Evolutionary conservation across 2,113 vertebrate genomes (phyloP).

Genomic region (Harpagus bidentatus): DNA sequence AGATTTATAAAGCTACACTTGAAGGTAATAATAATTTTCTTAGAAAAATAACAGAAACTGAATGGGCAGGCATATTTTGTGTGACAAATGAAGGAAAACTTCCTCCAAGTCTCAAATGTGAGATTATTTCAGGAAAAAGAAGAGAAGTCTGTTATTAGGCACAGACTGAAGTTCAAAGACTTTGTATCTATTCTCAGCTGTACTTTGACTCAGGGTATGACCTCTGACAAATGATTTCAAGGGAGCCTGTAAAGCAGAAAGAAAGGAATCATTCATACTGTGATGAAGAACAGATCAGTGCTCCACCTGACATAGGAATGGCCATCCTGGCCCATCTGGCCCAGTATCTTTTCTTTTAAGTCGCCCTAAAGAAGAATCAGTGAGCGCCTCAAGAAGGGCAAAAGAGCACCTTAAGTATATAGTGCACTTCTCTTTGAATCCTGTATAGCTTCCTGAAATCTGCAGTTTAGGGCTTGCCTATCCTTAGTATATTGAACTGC

Average conservation of each 20-base stretch:
- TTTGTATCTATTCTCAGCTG: conserved; percentile 2
- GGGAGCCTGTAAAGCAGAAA: not conserved
- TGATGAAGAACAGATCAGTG: not conserved
- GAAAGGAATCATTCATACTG: not conserved
- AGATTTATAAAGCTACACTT: not conserved
- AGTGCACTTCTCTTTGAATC: not conserved
- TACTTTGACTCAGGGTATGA: not conserved
- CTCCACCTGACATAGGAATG: not conserved
- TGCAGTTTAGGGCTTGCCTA: not conserved
- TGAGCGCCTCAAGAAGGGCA: not conserved
- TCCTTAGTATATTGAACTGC: not conserved
- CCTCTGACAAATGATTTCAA: conserved; percentile 12
- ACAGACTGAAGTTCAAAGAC: not conserved
- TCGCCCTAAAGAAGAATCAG: not conserved
- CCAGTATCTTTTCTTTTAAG: not conserved
- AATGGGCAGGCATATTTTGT: not conserved
- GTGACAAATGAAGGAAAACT: not conserved
- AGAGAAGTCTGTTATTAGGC: not conserved
- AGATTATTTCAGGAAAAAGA: not conserved
- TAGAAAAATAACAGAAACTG: not conserved
- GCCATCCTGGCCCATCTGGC: not conserved
- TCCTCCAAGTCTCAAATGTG: not conserved
- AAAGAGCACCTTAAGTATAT: not conserved
- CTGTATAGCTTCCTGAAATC: not conserved
- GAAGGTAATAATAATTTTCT: not conserved